Conservation (phyloP, 2,113 vertebrate species). For the Tursiops truncatus region DNA sequence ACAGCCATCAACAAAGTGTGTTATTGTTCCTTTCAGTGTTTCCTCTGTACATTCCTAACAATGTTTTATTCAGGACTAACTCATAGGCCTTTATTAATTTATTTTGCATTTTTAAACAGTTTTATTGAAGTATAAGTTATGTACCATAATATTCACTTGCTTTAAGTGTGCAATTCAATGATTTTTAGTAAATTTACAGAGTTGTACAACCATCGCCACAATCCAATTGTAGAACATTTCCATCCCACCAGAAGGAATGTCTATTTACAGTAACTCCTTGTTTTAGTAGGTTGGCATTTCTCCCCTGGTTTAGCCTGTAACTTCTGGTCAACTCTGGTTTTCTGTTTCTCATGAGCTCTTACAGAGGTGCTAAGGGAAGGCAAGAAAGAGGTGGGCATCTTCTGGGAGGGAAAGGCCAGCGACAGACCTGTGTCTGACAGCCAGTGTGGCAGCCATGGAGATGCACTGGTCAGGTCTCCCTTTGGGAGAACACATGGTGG, state of each 20-base stretch:
- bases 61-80: background rate
- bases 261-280: background rate
- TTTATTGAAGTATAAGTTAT: background rate
- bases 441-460: background rate
- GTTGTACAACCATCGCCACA: background rate
- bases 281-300: background rate
- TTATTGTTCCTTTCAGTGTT: background rate
- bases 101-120: background rate
- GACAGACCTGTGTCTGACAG: background rate
- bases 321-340: background rate
- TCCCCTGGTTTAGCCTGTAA: background rate
- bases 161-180: background rate
- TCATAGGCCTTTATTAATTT: background rate
- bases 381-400: background rate
- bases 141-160: background rate
- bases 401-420: background rate
- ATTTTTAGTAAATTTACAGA: background rate
- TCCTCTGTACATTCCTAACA: background rate
- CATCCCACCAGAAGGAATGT: background rate
- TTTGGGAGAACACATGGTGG: background rate
- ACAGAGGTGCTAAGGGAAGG: background rate
- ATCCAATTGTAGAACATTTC: background rate
- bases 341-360: background rate
- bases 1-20: background rate
- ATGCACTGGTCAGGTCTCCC: background rate